These are phyloP conservation scores for Brachyistius frenatus DNA, from an alignment of 2,113 vertebrate species.

Conservation along the genomic window DNA sequence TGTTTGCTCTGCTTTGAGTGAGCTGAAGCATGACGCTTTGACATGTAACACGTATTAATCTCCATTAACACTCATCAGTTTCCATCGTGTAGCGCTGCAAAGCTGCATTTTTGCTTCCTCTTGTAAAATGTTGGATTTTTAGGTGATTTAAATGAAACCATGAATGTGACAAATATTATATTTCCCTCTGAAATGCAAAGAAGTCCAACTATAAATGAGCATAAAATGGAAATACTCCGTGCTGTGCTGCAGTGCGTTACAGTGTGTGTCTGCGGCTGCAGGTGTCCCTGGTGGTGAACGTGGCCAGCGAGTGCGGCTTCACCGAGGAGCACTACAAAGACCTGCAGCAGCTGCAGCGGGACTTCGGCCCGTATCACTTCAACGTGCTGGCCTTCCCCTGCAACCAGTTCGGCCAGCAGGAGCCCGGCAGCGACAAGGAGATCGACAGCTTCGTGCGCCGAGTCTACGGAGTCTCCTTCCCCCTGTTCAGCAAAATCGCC, in stretches of 20 bases:
- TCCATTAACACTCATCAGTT: neutral
- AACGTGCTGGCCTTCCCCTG: constrained; percentile 97
- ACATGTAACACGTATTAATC: neutral
- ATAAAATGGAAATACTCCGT: no score
- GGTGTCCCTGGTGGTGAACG: constrained; percentile 96
- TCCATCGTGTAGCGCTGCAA: no score
- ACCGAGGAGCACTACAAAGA: constrained; percentile 94
- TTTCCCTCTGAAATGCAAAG: no score
- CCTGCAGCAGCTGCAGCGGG: constrained; percentile 93
- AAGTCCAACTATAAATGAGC: no score
- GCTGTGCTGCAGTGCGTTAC: neutral
- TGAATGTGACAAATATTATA: no score
- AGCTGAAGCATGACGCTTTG: constrained; percentile 17
- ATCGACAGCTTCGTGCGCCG: constrained; percentile 93
- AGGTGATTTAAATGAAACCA: no score
- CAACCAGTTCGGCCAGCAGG: constrained; percentile 98
- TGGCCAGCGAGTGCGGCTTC: constrained; percentile 96
- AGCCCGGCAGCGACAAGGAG: constrained; percentile 93
- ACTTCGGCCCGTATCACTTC: constrained; percentile 93
- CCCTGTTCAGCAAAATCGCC: constrained; percentile 95
- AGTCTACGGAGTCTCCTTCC: constrained; percentile 92
- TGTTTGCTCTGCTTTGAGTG: neutral
- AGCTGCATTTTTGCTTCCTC: no score
- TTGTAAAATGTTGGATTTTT: no score
- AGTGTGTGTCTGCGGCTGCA: constrained; percentile 54